Percentiles rank a stretch among this genome's conserved stretches.
phyloP scores from a whole-genome alignment of 2,797 vertebrate species.

The Lepilemur ruficaudatus region DNA sequence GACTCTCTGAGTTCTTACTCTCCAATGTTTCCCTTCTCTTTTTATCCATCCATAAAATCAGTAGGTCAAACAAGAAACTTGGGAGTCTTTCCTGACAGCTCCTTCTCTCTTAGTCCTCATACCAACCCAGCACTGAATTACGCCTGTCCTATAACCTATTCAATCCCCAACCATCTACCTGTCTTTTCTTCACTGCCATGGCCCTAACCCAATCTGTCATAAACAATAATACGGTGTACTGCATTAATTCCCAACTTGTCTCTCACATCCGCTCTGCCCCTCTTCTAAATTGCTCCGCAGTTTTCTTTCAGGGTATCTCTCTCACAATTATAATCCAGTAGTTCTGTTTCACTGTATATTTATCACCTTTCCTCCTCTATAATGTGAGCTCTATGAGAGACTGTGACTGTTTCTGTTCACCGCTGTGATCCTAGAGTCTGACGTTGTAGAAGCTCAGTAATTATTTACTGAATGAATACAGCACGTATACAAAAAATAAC shows the following conservation, averaged over 20 bases:
- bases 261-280: background rate
- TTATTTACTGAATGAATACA: background rate
- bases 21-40: background rate
- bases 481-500: background rate
- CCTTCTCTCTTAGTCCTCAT: background rate
- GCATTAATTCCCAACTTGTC: background rate
- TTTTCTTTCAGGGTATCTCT: conserved; percentile 35
- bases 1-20: background rate
- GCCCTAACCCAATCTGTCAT: background rate
- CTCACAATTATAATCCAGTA: background rate
- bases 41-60: background rate
- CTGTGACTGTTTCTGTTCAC: background rate
- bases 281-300: background rate
- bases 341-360: background rate
- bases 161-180: background rate
- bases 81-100: background rate
- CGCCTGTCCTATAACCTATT: background rate
- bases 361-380: background rate
- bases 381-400: background rate
- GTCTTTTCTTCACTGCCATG: background rate
- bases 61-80: background rate
- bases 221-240: background rate
- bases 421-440: background rate
- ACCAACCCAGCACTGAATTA: background rate
- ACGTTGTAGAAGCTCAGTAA: background rate